phyloP scores from a whole-genome alignment of 2,113 vertebrate species.

The Machaerirhynchus nigripectus region DNA sequence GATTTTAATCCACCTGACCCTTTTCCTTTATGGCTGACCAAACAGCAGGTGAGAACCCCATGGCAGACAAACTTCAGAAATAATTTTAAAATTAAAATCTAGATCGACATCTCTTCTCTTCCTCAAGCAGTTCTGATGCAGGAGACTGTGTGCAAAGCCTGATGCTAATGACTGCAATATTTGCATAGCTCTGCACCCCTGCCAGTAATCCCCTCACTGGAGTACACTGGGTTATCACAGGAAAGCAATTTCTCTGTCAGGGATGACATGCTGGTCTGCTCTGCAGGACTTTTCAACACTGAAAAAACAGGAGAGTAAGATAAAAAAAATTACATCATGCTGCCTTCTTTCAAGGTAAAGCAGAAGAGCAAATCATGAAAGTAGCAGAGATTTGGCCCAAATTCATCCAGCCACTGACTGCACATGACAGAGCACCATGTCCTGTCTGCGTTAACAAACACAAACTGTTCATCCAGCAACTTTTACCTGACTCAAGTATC shows the following conservation, averaged over 20 bases:
- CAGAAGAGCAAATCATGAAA: background rate
- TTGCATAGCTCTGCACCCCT: background rate
- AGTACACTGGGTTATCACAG: background rate
- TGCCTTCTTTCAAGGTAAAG: background rate
- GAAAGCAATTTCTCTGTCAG: background rate
- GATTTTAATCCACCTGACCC: background rate
- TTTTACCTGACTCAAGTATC: background rate
- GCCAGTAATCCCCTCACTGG: background rate
- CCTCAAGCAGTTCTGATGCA: background rate
- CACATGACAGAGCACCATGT: background rate
- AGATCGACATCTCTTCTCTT: background rate
- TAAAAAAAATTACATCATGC: background rate
- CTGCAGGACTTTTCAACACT: background rate
- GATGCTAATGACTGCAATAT: background rate
- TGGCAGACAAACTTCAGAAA: background rate
- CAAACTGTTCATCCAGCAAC: background rate
- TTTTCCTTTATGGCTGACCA: conserved; percentile 3
- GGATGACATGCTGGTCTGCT: background rate
- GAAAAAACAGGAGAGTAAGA: background rate
- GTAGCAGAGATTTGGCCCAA: background rate
- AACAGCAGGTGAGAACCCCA: background rate
- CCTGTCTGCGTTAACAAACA: rapidly evolving
- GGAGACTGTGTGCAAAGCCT: background rate
- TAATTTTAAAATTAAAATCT: background rate
- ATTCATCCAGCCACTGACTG: background rate